Percentiles rank a stretch among this genome's conserved stretches.
These are phyloP conservation scores for Limenitis camilla DNA, from an alignment of 2,888 invertebrate species.

Conservation along the genomic window DNA sequence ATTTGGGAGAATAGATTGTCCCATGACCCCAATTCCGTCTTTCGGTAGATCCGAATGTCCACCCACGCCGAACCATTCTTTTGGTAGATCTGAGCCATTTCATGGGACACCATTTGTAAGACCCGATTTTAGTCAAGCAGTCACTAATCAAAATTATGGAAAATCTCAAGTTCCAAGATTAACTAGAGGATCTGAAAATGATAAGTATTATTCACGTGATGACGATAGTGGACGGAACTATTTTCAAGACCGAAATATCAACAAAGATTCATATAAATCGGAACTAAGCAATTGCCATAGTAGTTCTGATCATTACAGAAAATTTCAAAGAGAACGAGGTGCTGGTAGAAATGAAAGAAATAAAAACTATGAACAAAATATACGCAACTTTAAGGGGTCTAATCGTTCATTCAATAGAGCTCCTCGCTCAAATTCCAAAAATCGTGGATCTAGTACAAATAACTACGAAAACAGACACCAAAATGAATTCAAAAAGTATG, in stretches of 20 bases:
- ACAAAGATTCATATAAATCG: conserved; percentile 25
- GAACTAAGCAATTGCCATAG: conserved; percentile 28
- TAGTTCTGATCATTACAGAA: conserved; percentile 30
- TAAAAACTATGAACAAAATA: conserved; percentile 30
- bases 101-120: conserved; percentile 34
- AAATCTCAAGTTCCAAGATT: conserved; percentile 47
- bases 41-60: conserved; percentile 30
- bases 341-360: conserved; percentile 34
- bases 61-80: conserved; percentile 37
- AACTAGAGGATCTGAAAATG: conserved; percentile 43
- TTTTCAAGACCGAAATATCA: conserved; percentile 36
- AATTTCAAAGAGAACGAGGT: conserved; percentile 36
- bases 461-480: no score
- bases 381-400: conserved; percentile 30
- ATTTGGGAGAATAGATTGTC: conserved; percentile 32
- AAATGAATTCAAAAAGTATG: no score
- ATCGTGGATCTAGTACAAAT: no score
- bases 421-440: no score
- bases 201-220: conserved; percentile 27
- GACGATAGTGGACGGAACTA: conserved; percentile 39
- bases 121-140: conserved; percentile 24
- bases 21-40: conserved; percentile 35
- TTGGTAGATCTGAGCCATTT: conserved; percentile 37
- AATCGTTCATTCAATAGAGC: conserved; percentile 27
- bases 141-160: conserved; percentile 25